phyloP scores from a whole-genome alignment of 2,113 vertebrate genomes.

The Sylvilagus bachmani region DNA sequence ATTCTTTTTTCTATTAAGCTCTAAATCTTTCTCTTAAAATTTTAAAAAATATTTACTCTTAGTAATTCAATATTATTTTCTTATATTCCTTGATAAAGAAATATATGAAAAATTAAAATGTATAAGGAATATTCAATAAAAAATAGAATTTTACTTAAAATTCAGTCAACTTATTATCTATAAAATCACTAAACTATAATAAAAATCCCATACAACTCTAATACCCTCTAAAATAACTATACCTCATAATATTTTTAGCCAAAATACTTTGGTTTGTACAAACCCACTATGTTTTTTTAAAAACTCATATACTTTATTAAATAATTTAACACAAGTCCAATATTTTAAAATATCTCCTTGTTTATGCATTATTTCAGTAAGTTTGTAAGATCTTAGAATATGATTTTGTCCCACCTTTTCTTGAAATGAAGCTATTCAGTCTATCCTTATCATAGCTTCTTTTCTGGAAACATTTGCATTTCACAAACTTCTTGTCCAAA shows the following conservation, averaged over 20 bases:
- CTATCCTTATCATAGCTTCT: slow-evolving; percentile 28
- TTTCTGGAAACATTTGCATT: background rate
- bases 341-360: background rate
- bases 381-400: slow-evolving; percentile 7
- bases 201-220: background rate
- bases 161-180: slow-evolving; percentile 16
- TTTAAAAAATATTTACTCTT: background rate
- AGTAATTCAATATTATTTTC: background rate
- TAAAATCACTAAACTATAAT: slow-evolving; percentile 7
- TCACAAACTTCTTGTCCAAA: background rate
- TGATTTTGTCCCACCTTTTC: background rate
- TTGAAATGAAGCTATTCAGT: background rate
- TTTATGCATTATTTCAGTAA: slow-evolving; percentile 34
- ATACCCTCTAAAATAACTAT: background rate
- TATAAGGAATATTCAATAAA: slow-evolving; percentile 8
- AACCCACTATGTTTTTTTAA: slow-evolving; percentile 15
- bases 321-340: background rate
- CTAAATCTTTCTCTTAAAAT: background rate
- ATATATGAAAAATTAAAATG: slow-evolving; percentile 52
- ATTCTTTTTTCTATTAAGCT: background rate
- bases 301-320: background rate
- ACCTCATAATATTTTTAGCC: background rate
- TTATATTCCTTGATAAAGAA: background rate
- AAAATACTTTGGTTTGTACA: slow-evolving; percentile 7
- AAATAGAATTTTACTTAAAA: slow-evolving; percentile 28